Percentiles rank a stretch among this genome's conserved stretches.
Evolutionary conservation across 2,888 invertebrate species (phyloP).

Genomic region (Molanna angustata): DNA sequence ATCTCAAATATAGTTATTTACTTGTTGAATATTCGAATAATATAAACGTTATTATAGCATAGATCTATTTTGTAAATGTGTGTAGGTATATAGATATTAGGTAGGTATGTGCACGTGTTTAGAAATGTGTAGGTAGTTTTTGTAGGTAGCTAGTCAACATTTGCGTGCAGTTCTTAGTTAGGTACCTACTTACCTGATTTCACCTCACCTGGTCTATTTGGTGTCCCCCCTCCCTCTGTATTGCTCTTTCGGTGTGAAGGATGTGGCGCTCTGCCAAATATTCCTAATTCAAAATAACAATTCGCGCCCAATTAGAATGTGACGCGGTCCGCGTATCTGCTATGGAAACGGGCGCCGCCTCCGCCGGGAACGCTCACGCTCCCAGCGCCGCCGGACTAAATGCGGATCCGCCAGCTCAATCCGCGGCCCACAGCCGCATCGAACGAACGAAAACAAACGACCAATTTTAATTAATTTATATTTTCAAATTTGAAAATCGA

Average conservation of each 20-base stretch:
- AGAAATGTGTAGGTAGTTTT: no score
- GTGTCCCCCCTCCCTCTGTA: constrained; percentile 9
- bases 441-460: constrained; percentile 50
- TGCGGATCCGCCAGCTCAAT: constrained; percentile 16
- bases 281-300: constrained; percentile 22
- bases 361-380: constrained; percentile 21
- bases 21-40: no score
- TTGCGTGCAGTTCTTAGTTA: no score
- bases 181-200: constrained; percentile 19
- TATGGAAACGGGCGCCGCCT: constrained; percentile 11
- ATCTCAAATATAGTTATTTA: no score
- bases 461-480: not conserved
- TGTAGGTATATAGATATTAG: not conserved
- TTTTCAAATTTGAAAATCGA: constrained; percentile 1
- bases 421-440: constrained; percentile 46
- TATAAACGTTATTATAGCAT: not conserved
- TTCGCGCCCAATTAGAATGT: constrained; percentile 23
- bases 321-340: constrained; percentile 4
- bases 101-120: not conserved
- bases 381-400: constrained; percentile 24
- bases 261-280: constrained; percentile 23
- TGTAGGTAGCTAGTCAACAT: no score
- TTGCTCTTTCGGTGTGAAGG: not conserved
- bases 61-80: not conserved
- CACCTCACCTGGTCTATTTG: constrained; percentile 18